Evolutionary conservation across 1,140 invertebrate species (phyloP), one percentile per base, ranked within the genome.

Genomic region (Drosophila pseudoananassae): DNA sequence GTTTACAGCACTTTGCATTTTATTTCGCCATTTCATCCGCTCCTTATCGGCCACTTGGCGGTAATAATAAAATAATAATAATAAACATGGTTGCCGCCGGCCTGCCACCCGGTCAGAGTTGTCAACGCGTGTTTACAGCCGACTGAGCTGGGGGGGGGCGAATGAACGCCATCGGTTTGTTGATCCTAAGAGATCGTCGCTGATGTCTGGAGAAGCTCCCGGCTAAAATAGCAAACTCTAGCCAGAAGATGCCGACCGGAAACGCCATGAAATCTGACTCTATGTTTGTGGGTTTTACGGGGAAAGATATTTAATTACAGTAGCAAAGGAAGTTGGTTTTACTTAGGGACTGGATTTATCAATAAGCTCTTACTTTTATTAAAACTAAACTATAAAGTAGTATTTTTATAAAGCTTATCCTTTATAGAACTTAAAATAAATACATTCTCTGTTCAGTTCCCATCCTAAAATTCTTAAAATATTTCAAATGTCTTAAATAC

Each of bases 21-120:
- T 47, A 9, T 52, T 65, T 33, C 29, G 54, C 25, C 51, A 33
- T 59, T 46, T 64, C 69, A 63, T 75, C 14, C 45, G 49, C 64
- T 47, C 29, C 78, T 82, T 83, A 83, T 83, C 79, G 79, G 79
- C 43, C 64, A 83, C 59, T 71, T 70, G 52, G 56, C 46, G 55
- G 64, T 51, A 14, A 45, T 20, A 51, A 54, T 65, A 74, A 43
- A 65, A 69, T 49, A 74, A 75, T 63, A 74, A 75, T 63, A 75
- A 75, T 53, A 75, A 75, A 75, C 72, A 75, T 43, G 70, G 58
- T 38, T 51, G 49, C 49, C 71, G 25, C 23, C 50, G 25, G 52
- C 14, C 15, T 43, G 40, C 40, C 51, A 54, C n/a, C 45, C 31
- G 15, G 12, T 55, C 53, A 59, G 77, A 72, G 66, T 61, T 82